Conservation (phyloP, 2,888 invertebrate genomes). For the Erebia epiphron region DNA sequence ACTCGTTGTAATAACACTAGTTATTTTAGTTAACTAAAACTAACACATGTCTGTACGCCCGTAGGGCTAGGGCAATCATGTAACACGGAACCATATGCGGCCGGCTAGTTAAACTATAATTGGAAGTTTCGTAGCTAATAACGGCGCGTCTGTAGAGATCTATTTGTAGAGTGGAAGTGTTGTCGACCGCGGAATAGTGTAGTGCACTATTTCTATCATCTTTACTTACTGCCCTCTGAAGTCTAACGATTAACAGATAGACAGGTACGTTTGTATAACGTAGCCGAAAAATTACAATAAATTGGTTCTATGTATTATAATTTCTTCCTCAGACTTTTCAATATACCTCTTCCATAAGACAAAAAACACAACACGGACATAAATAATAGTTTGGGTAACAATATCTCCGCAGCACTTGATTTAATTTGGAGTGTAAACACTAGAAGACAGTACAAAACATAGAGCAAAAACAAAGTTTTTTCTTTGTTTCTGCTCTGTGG, state of each 20-base stretch:
- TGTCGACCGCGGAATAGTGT: constrained; percentile 62
- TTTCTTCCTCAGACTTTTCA: not conserved
- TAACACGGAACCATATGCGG: constrained; percentile 26
- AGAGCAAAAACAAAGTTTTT: too few relatives aligned
- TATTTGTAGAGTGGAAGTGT: constrained; percentile 61
- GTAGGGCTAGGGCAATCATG: constrained; percentile 16
- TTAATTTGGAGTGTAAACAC: too few relatives aligned
- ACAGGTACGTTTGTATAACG: not conserved
- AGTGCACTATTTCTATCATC: constrained; percentile 40
- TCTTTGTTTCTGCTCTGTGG: too few relatives aligned
- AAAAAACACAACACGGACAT: too few relatives aligned
- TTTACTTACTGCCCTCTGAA: not conserved
- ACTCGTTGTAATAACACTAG: not conserved
- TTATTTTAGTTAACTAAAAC: not conserved
- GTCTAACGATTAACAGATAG: not conserved
- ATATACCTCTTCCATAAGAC: not conserved
- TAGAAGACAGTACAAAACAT: too few relatives aligned
- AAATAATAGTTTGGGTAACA: too few relatives aligned
- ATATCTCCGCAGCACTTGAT: too few relatives aligned
- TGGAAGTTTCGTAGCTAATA: constrained; percentile 49
- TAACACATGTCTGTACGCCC: not conserved
- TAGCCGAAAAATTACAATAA: not conserved
- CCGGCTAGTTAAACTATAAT: constrained; percentile 52
- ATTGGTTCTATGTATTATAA: not conserved
- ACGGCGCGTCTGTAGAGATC: constrained; percentile 55